phyloP scores from a whole-genome alignment of 2,888 invertebrate species.

The Cerastis rubricosa region DNA sequence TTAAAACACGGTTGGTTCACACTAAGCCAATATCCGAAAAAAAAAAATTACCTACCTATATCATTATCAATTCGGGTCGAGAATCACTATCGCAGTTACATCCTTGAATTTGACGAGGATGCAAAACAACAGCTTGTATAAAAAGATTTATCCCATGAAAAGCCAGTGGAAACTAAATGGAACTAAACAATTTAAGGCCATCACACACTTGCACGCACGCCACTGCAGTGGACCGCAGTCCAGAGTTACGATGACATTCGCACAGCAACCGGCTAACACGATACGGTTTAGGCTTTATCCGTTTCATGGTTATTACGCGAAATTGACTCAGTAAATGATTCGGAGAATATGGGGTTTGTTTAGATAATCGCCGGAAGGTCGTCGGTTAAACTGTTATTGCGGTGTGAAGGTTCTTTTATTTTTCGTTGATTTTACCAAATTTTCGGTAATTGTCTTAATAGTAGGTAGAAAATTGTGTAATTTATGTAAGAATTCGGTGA shows the following conservation, averaged over 20 bases:
- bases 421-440: constrained; percentile 1
- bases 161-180: neutral
- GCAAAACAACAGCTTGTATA: too few relatives aligned
- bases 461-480: neutral
- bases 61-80: too few relatives aligned
- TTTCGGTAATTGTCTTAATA: neutral
- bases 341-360: constrained; percentile 33
- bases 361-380: constrained; percentile 29
- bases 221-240: constrained; percentile 30
- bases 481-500: neutral
- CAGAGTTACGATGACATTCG: constrained; percentile 54
- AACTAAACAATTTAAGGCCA: constrained; percentile 19
- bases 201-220: constrained; percentile 26
- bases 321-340: constrained; percentile 56
- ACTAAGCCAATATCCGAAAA: too few relatives aligned
- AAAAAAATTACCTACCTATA: too few relatives aligned
- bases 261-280: constrained; percentile 29
- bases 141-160: constrained; percentile 1
- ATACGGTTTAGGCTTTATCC: constrained; percentile 43
- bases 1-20: too few relatives aligned
- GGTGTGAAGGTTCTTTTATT: constrained; percentile 6
- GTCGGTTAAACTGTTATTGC: constrained; percentile 19
- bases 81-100: too few relatives aligned
- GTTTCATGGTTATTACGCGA: constrained; percentile 55
- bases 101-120: too few relatives aligned